Evolutionary conservation across 2,888 invertebrate species (phyloP).

Genomic region (Caenorhabditis panamensis): DNA sequence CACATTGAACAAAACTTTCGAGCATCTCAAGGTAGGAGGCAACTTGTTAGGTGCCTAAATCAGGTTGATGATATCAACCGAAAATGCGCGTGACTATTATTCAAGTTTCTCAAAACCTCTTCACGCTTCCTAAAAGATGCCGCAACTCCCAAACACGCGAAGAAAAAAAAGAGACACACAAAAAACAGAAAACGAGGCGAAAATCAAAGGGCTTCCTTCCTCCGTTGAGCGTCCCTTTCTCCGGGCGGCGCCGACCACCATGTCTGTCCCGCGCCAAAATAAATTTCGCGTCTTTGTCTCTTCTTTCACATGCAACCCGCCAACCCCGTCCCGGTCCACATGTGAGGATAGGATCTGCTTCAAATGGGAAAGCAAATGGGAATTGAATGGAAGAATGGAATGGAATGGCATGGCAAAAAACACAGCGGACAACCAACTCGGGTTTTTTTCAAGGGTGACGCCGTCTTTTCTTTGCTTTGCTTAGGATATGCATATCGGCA

Average conservation of each 20-base stretch:
- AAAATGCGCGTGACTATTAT: no score
- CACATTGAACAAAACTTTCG: no score
- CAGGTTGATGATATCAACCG: no score
- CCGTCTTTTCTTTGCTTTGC: constrained; percentile 1
- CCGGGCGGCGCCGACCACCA: constrained; percentile 6
- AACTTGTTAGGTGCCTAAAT: no score
- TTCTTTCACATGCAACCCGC: constrained; percentile 38
- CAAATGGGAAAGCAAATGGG: constrained; percentile 21
- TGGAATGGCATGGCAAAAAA: constrained; percentile 12
- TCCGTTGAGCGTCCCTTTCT: background rate
- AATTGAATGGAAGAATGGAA: background rate
- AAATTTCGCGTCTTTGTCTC: constrained; percentile 16
- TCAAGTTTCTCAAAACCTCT: no score
- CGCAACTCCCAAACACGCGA: background rate
- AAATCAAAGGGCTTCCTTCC: background rate
- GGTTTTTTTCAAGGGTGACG: no score
- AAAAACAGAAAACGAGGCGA: background rate
- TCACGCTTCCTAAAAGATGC: no score
- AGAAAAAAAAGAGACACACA: background rate
- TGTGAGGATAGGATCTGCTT: constrained; percentile 28
- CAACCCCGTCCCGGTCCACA: no score
- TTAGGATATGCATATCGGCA: constrained; percentile 3
- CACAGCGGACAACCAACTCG: background rate
- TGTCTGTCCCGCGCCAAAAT: constrained; percentile 32
- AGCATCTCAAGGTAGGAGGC: no score